phyloP scores from a whole-genome alignment of 2,113 vertebrate species.

The Mus musculus region GRCm39 chr15:11663001-11663500 shows the following conservation, averaged over 20 bases:
- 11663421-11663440: neutral
- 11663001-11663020: neutral
- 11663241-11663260: neutral
- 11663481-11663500: neutral
- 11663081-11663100: neutral
- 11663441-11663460: no score
- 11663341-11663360: neutral
- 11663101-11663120: neutral
- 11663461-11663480: rapidly evolving
- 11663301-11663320: slow-evolving; percentile 1
- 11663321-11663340: neutral
- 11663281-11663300: slow-evolving; percentile 41
- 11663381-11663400: neutral
- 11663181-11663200: neutral
- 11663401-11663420: no score
- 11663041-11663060: slow-evolving; percentile 3
- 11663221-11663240: neutral
- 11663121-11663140: neutral
- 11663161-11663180: neutral
- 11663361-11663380: neutral
- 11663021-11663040: neutral
- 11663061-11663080: neutral
- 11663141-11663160: neutral
- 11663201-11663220: neutral
- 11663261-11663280: neutral